Evolutionary conservation across 37 sponge, comb jelly and placozoan species (phyloP).

Genomic region (Hexactinellida sp.): DNA sequence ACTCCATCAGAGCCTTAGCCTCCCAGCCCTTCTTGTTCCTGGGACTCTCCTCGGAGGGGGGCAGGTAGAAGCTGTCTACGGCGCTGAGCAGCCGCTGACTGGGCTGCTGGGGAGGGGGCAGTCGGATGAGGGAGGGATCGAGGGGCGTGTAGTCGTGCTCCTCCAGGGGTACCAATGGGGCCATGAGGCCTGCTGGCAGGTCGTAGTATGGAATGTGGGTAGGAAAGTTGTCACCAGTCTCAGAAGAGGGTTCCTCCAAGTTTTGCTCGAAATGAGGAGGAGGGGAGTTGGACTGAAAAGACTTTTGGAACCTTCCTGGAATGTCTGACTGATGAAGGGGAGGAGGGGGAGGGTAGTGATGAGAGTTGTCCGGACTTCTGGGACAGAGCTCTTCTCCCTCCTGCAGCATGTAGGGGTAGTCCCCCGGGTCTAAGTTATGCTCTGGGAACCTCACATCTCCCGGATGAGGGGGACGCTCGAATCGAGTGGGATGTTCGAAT

Average conservation of each 20-base stretch:
- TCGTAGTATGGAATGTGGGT: constrained; percentile 83
- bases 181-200: constrained; percentile 92
- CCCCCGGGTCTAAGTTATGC: neutral
- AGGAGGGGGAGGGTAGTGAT: constrained; percentile 23
- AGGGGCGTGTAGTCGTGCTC: constrained; percentile 61
- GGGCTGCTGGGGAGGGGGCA: constrained; percentile 85
- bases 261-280: constrained; percentile 22
- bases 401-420: neutral
- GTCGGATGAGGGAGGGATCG: constrained; percentile 39
- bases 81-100: constrained; percentile 68
- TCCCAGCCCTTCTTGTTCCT: constrained; percentile 85
- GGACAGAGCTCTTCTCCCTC: neutral
- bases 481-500: neutral
- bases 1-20: constrained; percentile 57
- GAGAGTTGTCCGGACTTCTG: neutral
- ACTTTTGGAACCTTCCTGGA: neutral
- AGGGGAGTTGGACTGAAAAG: neutral
- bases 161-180: constrained; percentile 53
- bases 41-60: constrained; percentile 34
- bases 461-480: neutral
- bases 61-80: constrained; percentile 80
- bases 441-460: neutral
- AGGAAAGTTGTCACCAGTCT: constrained; percentile 21
- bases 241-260: neutral
- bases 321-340: neutral